phyloP scores from a whole-genome alignment of 2,888 invertebrate species.

The Macaria notata region DNA sequence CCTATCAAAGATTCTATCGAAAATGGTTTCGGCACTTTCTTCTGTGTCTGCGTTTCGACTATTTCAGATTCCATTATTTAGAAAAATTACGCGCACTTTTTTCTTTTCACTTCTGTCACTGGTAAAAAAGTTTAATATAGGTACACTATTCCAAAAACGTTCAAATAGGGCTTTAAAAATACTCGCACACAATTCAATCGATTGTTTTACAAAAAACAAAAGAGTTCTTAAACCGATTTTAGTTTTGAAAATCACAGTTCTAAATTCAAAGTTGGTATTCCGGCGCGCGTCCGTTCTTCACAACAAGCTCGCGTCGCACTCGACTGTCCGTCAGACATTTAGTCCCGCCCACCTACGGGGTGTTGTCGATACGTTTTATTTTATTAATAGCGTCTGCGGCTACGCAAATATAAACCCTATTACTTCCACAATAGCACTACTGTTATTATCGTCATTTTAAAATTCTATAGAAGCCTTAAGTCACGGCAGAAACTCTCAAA shows the following conservation, averaged over 20 bases:
- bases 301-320: constrained; percentile 58
- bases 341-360: constrained; percentile 76
- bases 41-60: constrained; percentile 58
- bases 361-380: constrained; percentile 72
- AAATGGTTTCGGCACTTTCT: constrained; percentile 82
- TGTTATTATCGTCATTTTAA: constrained; percentile 46
- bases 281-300: constrained; percentile 51
- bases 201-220: neutral
- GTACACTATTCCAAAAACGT: neutral
- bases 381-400: constrained; percentile 62
- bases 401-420: constrained; percentile 72
- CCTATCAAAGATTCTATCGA: constrained; percentile 84
- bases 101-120: constrained; percentile 3
- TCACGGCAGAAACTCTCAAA: neutral
- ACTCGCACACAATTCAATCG: too few species aligned
- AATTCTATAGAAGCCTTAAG: constrained; percentile 8
- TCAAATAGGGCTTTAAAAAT: neutral
- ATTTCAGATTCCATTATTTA: constrained; percentile 61
- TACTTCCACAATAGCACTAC: constrained; percentile 55
- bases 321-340: constrained; percentile 39
- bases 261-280: constrained; percentile 24
- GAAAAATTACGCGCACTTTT: constrained; percentile 15
- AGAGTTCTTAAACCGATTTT: neutral
- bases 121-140: neutral
- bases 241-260: constrained; percentile 17